Percentiles rank a stretch among this genome's conserved stretches.
These are phyloP conservation scores for Dolichallabes microphthalmus DNA, from an alignment of 2,113 vertebrate species.

Conservation along the genomic window DNA sequence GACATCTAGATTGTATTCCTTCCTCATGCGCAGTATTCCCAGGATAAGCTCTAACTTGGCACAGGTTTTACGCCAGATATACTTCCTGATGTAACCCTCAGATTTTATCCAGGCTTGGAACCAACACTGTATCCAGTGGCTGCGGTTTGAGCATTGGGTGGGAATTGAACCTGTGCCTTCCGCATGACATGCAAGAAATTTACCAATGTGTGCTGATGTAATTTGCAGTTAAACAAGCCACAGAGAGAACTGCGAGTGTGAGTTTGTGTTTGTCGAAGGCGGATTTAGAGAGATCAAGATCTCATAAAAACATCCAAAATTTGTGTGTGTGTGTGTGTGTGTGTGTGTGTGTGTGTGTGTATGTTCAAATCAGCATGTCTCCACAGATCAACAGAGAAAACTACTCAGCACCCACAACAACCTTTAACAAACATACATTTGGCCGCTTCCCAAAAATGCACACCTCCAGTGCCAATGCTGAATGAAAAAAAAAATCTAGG, in stretches of 20 bases:
- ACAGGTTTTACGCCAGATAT: too few relatives aligned
- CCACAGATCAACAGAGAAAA: slow-evolving; percentile 40
- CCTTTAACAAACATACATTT: slow-evolving; percentile 40
- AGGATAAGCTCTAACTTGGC: neutral
- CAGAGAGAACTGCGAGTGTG: slow-evolving; percentile 2
- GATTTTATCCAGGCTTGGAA: too few relatives aligned
- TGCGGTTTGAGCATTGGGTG: too few relatives aligned
- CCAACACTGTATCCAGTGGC: too few relatives aligned
- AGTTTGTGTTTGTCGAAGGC: slow-evolving; percentile 27
- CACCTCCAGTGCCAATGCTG: neutral
- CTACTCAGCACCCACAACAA: neutral
- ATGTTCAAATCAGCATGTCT: slow-evolving; percentile 56
- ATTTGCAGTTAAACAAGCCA: slow-evolving; percentile 15
- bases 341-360: slow-evolving; percentile 32
- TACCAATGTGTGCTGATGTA: neutral
- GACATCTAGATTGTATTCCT: neutral
- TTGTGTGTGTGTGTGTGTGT: slow-evolving; percentile 48
- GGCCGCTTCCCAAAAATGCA: slow-evolving; percentile 64
- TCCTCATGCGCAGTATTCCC: neutral
- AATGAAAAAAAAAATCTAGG: neutral
- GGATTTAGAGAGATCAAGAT: slow-evolving; percentile 34
- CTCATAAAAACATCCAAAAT: slow-evolving; percentile 53
- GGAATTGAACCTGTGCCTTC: too few relatives aligned
- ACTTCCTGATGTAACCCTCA: too few relatives aligned
- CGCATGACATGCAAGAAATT: too few relatives aligned